phyloP scores from a whole-genome alignment of 2,888 invertebrate genomes.

The Zeuzera pyrina region DNA sequence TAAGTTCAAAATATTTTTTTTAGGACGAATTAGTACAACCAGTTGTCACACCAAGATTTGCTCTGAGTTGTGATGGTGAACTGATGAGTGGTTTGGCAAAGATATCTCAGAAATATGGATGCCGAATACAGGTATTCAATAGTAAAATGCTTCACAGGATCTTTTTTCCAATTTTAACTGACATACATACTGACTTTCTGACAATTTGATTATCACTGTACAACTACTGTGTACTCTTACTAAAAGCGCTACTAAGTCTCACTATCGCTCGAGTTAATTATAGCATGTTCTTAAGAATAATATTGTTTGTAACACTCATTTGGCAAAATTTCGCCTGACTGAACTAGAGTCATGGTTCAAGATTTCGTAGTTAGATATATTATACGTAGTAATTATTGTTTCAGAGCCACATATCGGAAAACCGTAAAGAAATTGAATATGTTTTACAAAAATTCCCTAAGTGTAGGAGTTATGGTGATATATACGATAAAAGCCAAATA shows the following conservation, averaged over 20 bases:
- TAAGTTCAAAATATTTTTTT: slow-evolving; percentile 27
- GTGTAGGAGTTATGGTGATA: slow-evolving; percentile 77
- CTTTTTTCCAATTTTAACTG: too few relatives aligned
- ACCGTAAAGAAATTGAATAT: slow-evolving; percentile 78
- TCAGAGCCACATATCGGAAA: slow-evolving; percentile 91
- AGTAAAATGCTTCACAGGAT: too few relatives aligned
- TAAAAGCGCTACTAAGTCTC: too few relatives aligned
- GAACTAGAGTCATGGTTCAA: too few relatives aligned
- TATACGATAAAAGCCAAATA: slow-evolving; percentile 83
- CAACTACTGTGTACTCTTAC: too few relatives aligned
- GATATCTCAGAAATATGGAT: slow-evolving; percentile 77
- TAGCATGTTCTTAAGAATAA: too few relatives aligned
- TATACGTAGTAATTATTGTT: slow-evolving; percentile 26
- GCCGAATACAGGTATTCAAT: slow-evolving; percentile 80
- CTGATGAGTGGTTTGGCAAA: slow-evolving; percentile 78
- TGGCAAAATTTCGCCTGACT: too few relatives aligned
- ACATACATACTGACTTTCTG: too few relatives aligned
- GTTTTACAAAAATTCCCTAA: slow-evolving; percentile 74
- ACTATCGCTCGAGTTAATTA: too few relatives aligned
- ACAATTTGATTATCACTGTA: too few relatives aligned
- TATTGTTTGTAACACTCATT: too few relatives aligned
- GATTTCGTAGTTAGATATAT: too few relatives aligned
- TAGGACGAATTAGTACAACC: slow-evolving; percentile 82
- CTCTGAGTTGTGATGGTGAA: slow-evolving; percentile 82
- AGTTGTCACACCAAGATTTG: slow-evolving; percentile 89